Percentiles rank a stretch among this genome's conserved stretches.
phyloP scores from a whole-genome alignment of 2,797 vertebrate species.

The Spondyliosoma cantharus region DNA sequence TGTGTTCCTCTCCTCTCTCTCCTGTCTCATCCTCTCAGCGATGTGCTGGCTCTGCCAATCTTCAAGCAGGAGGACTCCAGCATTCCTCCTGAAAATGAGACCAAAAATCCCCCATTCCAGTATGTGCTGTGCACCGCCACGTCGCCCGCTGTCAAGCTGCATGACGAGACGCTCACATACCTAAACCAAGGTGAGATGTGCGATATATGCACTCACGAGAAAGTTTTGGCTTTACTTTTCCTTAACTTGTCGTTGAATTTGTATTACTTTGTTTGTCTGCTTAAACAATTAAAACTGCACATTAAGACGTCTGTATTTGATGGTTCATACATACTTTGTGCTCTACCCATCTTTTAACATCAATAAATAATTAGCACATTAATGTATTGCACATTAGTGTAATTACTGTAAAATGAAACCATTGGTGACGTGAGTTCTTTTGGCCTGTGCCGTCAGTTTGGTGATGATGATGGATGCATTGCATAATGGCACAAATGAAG shows the following conservation, averaged over 20 bases:
- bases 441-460: not conserved
- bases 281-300: not conserved
- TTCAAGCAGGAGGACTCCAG: constrained; percentile 98
- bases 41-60: constrained; percentile 97
- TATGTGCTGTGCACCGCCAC: constrained; percentile 96
- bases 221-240: not conserved
- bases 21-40: constrained; percentile 79
- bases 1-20: constrained; percentile 27
- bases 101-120: constrained; percentile 96
- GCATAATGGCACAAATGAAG: not conserved
- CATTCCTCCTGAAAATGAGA: constrained; percentile 90
- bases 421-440: not conserved
- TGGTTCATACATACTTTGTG: not conserved
- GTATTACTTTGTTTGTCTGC: not conserved
- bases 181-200: constrained; percentile 92
- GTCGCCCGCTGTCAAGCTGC: constrained; percentile 94
- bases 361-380: constrained; percentile 30
- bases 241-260: not conserved
- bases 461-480: not conserved
- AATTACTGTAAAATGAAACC: constrained; percentile 40
- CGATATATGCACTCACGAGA: not conserved
- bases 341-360: constrained; percentile 1
- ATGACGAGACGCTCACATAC: constrained; percentile 97
- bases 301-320: not conserved
- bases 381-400: constrained; percentile 32